Base-by-base conservation (phyloP, 2,888 invertebrate species). In the Pammene fasciana region DNA sequence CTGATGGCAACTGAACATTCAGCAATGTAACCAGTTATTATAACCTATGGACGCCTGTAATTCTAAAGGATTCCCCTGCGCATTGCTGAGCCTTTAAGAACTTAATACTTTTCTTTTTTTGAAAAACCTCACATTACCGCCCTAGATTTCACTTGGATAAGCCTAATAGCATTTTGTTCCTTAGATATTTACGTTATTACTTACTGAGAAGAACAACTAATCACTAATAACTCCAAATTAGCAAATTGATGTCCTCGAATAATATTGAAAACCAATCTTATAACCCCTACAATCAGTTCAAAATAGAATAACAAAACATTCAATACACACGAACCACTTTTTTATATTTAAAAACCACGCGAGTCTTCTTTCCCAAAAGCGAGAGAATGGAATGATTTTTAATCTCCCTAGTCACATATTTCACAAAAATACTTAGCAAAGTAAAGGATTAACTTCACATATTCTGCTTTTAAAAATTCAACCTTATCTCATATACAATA, bases 331-430 rank as follows among this genome's bases (percentile, higher is more conserved):
- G 7, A 14, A 11, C 13, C 5, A 18, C 0, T 6, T 34, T 8
- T 54, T n/a, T 13, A 36, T 1, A 0, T 48, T 38, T 56, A 14
- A 38, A 18, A 36, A 67, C 9, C 11, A 13, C 3, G 45, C 18
- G 16, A 55, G 64, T 18, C 64, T 50, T 18, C 18, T 14, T 26
- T 34, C 64, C 13, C 36, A 0, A 41, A 56, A 38, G 9, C 57
- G 11, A 64, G 62, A 48, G 26, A 34, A 64, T 36, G 13, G 11
- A 68, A 18, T 68, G 68, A 11, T 45, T 61, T 52, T 55, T 67
- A 57, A 61, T 57, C 50, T 68, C 38, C 9, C 41, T 68, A 56
- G 56, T 68, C 52, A 36, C 34, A 45, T 43, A 61, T 50, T 62
- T 18, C 61, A 50, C 18, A 62, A 43, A 45, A 36, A 61, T 46